Evolutionary conservation across 2,888 invertebrate species (phyloP), one percentile per base, ranked within the genome.

Genomic region (Thera obeliscata): DNA sequence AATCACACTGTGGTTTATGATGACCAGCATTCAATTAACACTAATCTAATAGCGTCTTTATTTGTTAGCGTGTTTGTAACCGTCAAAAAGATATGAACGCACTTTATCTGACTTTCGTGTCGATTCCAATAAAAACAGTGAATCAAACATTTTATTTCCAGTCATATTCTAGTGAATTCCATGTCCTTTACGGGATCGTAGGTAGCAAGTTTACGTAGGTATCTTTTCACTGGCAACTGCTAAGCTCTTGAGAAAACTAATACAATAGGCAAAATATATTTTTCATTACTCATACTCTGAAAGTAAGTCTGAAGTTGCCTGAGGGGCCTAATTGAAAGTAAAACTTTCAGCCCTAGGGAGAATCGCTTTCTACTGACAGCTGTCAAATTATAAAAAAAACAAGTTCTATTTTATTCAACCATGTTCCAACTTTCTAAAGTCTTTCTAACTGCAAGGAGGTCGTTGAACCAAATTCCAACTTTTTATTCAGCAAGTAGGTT

Each of bases 71-170:
- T 60, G 75, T 75, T 73, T 69, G 74, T 73, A 70, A 57, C 22
- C 2, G 2, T 58, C 8, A 35, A 65, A 70, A 69, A 76, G 76
- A 79, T 79, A 75, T 64, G 67, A 52, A 55, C 56, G 61, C 64
- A 59, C 63, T 70, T 71, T 73, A 68, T 72, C 78, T 75, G 56
- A 73, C 75, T 74, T 77, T 76, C 69, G 72, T 74, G 73, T 76
- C 71, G 70, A 74, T 72, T 76, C 71, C 64, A 73, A 79, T 76
- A 71, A 79, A 75, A 66, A 22, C n/a, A 58, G 71, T 76, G 75
- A 80, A 74, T 76, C 72, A 70, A 73, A 57, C 67, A 63, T 69
- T 46, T 59, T 52, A 65, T 70, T 71, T 78, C 75, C 75, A 76
- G 70, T 63, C 8, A 9, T n/a, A 65, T 67, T 69, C 67, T 63